phyloP scores from a whole-genome alignment of 2,888 invertebrate species.

The Eupithecia centaureata region DNA sequence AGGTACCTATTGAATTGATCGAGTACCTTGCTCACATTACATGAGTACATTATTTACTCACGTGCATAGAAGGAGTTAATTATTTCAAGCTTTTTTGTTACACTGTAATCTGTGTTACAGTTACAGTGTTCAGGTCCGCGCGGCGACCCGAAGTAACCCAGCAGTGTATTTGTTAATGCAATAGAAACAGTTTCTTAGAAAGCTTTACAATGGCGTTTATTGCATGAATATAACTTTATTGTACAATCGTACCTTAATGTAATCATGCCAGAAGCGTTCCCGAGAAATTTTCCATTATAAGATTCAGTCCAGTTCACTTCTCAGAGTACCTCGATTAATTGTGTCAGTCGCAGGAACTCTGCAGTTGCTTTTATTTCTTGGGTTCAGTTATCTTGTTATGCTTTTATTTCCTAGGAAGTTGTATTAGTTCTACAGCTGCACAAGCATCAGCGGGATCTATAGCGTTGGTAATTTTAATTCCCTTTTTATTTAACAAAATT shows the following conservation, averaged over 20 bases:
- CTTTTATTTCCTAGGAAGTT: background rate
- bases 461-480: too few species aligned
- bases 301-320: conserved; percentile 8
- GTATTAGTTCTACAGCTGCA: background rate
- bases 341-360: conserved; percentile 6
- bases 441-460: too few species aligned
- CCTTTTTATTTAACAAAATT: too few species aligned
- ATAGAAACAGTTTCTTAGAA: background rate
- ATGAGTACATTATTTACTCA: too few species aligned
- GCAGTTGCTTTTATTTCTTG: conserved; percentile 8
- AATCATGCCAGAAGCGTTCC: background rate
- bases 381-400: background rate
- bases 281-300: background rate
- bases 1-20: too few species aligned
- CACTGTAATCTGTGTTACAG: too few species aligned
- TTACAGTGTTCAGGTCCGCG: too few species aligned
- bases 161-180: background rate
- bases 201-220: background rate
- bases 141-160: too few species aligned
- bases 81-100: too few species aligned
- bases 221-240: background rate
- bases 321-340: conserved; percentile 9
- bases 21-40: too few species aligned
- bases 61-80: too few species aligned
- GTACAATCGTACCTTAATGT: background rate